phyloP scores from a whole-genome alignment of 2,888 invertebrate genomes.

The Omphaloscelis lunosa region DNA sequence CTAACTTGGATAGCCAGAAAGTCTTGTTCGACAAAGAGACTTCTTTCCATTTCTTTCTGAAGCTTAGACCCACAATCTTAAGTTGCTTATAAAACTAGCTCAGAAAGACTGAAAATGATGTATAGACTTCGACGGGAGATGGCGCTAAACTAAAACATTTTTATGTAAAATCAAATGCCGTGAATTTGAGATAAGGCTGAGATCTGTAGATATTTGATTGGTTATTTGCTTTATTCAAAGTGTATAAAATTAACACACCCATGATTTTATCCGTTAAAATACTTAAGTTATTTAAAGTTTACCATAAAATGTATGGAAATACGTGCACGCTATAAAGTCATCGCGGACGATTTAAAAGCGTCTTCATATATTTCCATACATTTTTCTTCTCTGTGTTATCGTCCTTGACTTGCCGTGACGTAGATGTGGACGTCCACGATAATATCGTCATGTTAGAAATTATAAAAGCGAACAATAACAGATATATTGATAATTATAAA shows the following conservation, averaged over 20 bases:
- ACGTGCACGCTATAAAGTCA: not conserved
- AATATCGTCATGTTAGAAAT: not conserved
- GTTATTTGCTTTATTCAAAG: not conserved
- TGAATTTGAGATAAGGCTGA: not conserved
- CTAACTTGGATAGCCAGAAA: too few species aligned
- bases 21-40: conserved; percentile 1
- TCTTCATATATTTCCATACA: too few species aligned
- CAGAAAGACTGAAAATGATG: conserved; percentile 61
- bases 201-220: not conserved
- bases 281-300: not conserved
- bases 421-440: too few species aligned
- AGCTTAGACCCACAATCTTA: not conserved
- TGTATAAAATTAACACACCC: not conserved
- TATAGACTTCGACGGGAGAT: conserved; percentile 38
- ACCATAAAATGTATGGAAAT: not conserved
- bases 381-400: too few species aligned
- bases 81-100: conserved; percentile 26
- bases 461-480: not conserved
- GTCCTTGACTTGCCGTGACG: not conserved
- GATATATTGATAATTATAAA: not conserved
- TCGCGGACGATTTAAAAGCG: not conserved
- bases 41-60: not conserved
- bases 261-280: not conserved
- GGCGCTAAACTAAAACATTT: conserved; percentile 47
- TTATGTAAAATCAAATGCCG: not conserved